Evolutionary conservation across 2,888 invertebrate genomes (phyloP), one percentile per base, ranked within the genome.

Genomic region (Sacculina carcini): DNA sequence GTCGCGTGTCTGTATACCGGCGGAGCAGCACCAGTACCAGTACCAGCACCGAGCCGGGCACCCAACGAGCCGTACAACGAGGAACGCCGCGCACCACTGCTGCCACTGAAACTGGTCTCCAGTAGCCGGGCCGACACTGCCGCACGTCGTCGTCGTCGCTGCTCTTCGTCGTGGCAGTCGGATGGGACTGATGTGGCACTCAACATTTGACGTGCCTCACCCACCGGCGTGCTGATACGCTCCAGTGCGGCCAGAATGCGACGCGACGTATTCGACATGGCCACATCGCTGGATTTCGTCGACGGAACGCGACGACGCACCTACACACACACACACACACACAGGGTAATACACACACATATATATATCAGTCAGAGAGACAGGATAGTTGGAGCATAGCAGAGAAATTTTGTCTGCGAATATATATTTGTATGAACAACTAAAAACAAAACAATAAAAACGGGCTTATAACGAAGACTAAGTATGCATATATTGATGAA

Each of bases 201-300:
- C 6, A 81, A 80, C 63, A 84, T 79, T 61, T 78, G 77, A 61
- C 75, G 78, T 2, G 79, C 83, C 63, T 85, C 84, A 42, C 69
- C 69, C 49, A 84, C 66, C 0, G 86, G 83, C 2, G 84, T 79
- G 0, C 82, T 78, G 66, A 80, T 83, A 59, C 78, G 75, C 62
- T 86, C 82, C 51, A 89, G 67, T 5, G 83, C 72, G 59, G 80
- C 78, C 59, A 87, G 67, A 56, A 89, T 79, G 56, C 78, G 73
- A 59, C 77, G 74, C 1, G 86, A 78, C 5, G 85, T 79, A 10
- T 52, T 47, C 12, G 48, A 49, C 50, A 52, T 50, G 38, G 48
- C 39, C 19, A 31, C 40, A n/a, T n/a, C n/a, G n/a, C n/a, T n/a
- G n/a, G n/a, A n/a, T n/a, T n/a, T n/a, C n/a, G n/a, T n/a, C n/a